These are phyloP conservation scores for Heliconius melpomene DNA, from an alignment of 1,140 invertebrate genomes.

Conservation along the genomic window DNA sequence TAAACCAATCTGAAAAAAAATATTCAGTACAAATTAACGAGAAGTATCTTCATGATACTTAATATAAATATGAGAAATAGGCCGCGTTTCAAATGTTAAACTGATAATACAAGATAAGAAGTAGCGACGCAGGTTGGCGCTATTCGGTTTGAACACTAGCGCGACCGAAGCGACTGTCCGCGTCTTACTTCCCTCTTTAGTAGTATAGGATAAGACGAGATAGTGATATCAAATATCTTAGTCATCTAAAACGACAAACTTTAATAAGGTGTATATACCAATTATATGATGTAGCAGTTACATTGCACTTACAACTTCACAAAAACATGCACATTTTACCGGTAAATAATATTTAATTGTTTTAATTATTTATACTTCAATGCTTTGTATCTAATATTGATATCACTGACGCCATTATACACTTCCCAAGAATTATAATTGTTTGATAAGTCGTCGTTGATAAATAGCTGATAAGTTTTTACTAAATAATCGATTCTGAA, in stretches of 20 bases:
- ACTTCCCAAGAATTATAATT: slow-evolving; percentile 27
- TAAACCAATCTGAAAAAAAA: slow-evolving; percentile 73
- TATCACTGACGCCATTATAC: slow-evolving; percentile 14
- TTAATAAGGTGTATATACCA: slow-evolving; percentile 13
- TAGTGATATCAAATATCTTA: slow-evolving; percentile 72
- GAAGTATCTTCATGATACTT: slow-evolving; percentile 50
- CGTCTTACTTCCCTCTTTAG: slow-evolving; percentile 60
- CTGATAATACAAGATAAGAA: slow-evolving; percentile 68
- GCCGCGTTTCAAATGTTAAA: slow-evolving; percentile 56
- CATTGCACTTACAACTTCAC: not conserved
- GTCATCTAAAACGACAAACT: slow-evolving; percentile 44
- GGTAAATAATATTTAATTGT: not conserved
- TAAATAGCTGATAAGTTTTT: slow-evolving; percentile 39
- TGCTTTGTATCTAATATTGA: not conserved
- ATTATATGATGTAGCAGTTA: not conserved
- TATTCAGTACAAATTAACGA: slow-evolving; percentile 51
- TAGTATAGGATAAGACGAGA: slow-evolving; percentile 72
- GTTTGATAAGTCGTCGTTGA: slow-evolving; percentile 59
- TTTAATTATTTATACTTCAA: not conserved
- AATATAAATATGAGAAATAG: slow-evolving; percentile 59
- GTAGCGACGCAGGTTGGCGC: slow-evolving; percentile 60
- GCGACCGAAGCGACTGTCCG: slow-evolving; percentile 54
- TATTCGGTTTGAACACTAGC: slow-evolving; percentile 56
- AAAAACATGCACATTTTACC: not conserved
- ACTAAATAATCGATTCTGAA: slow-evolving; percentile 28